Base-by-base conservation (phyloP, 2,113 vertebrate species). In the Pyxicephalus adspersus region DNA sequence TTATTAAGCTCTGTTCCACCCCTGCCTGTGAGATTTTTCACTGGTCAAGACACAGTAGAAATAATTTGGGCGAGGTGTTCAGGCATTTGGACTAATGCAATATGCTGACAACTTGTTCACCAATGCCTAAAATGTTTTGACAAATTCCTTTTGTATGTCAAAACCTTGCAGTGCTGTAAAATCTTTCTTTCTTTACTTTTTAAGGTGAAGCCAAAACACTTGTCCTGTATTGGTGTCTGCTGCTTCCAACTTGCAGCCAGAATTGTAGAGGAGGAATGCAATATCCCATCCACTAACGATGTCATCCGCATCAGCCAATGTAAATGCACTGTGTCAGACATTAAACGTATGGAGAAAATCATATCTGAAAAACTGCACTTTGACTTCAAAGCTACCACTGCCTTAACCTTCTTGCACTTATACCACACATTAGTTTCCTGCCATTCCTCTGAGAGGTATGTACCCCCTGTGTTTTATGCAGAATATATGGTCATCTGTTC, bases 391-490 rank as follows among this genome's bases (percentile, higher is more conserved):
- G 95, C 96, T 89, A 89, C 98, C 93, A 99, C 98, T 84, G 96
- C 98, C 94, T 96, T 98, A 93, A 97, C 96, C 80, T 99, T 99
- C 87, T 94, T 99, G 92, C 96, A 97, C 92, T 90, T 98, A 86
- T 99, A 97, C 91, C 95, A 96, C 83, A 85, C 93, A 84, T 95
- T 98, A 51, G 77, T 93, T 74, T 87, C 94, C 61, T 93, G 90
- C 31, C 95, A 97, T 91, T 92, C 90, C 89, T 95, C 94, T 71
- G 92, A 95, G 90, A 92, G 96, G 98, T 99, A 84, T 89, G 94
- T 58, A n/a, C 1, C 17, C 9, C 13, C 8, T 50, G 22, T 58
- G 22, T n/a, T 20, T 23, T 58, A 58, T 0, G 57, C 57, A n/a
- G 22, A 58, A 2, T 20, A 11, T 23, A 58, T 58, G 5, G 19